Evolutionary conservation across 1,140 invertebrate species (phyloP), one percentile per base, ranked within the genome.

Genomic region (Bicyclus anynana): DNA sequence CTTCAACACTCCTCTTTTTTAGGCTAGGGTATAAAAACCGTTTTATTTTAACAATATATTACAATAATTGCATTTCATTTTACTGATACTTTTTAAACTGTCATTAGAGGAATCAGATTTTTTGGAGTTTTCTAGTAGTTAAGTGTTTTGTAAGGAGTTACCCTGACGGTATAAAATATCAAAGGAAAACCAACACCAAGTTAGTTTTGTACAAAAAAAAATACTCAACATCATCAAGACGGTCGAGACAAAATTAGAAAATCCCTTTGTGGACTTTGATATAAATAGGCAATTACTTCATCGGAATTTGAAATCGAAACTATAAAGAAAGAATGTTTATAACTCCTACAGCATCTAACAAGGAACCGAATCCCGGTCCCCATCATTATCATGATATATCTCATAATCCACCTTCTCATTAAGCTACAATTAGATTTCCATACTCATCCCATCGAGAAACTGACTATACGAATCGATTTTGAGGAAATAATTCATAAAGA

Each of bases 381-480:
- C 10, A 35, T 52, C 47, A 48, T 56, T 59, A 52, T 29, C n/a
- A 37, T 59, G 53, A 52, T 64, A 50, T 59, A 59, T 59, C 47
- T 64, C 49, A 56, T 59, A 59, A 64, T 59, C 40, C 48, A 52
- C 40, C 56, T 40, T 42, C 53, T 64, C 56, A 59, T 64, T 64
- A 64, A 64, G 40, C 37, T 51, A 44, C 55, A 58, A 51, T 58
- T 58, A 58, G 44, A 38, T 55, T 40, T 49, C 35, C 46, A 51
- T 58, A 33, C 33, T 57, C 26, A 51, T 35, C 14, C 29, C 26
- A 40, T 42, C 18, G 17, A n/a, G 20, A 35, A 44, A 18, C 13
- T 49, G 12, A 12, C 26, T 48, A 42, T 57, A 50, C n/a, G 47
- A 42, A 50, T 57, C 46, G 42, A 16, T n/a, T 54, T 54, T 50